phyloP scores from a whole-genome alignment of 2,113 vertebrate genomes.

The Cinclus mexicanus region DNA sequence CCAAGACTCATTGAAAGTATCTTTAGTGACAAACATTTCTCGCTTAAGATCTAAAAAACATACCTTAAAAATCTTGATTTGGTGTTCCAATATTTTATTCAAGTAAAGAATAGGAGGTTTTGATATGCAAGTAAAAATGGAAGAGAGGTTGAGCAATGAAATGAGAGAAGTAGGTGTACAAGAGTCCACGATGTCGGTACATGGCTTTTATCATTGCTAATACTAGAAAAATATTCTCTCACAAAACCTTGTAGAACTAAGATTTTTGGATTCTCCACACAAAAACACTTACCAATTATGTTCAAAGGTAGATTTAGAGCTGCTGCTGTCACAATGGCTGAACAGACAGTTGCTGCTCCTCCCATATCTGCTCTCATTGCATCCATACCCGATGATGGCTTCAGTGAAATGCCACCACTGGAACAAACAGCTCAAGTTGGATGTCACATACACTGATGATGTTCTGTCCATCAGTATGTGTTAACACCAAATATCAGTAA shows the following conservation, averaged over 20 bases:
- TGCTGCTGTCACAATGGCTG: slow-evolving; percentile 89
- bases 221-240: background rate
- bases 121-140: background rate
- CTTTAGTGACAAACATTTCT: background rate
- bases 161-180: background rate
- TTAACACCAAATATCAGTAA: background rate
- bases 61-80: background rate
- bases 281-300: slow-evolving; percentile 82
- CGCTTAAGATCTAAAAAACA: background rate
- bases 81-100: background rate
- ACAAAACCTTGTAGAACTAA: background rate
- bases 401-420: slow-evolving; percentile 97
- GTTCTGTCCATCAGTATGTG: background rate
- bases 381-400: slow-evolving; percentile 91
- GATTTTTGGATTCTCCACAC: background rate
- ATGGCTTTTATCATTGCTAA: background rate
- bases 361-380: slow-evolving; percentile 98
- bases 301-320: slow-evolving; percentile 89
- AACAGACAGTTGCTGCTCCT: slow-evolving; percentile 91
- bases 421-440: background rate
- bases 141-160: background rate
- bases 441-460: no score
- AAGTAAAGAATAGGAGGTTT: background rate
- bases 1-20: background rate
- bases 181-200: background rate